Evolutionary conservation across 1,140 invertebrate species (phyloP).

Genomic region (Thaumetopoea pityocampa): DNA sequence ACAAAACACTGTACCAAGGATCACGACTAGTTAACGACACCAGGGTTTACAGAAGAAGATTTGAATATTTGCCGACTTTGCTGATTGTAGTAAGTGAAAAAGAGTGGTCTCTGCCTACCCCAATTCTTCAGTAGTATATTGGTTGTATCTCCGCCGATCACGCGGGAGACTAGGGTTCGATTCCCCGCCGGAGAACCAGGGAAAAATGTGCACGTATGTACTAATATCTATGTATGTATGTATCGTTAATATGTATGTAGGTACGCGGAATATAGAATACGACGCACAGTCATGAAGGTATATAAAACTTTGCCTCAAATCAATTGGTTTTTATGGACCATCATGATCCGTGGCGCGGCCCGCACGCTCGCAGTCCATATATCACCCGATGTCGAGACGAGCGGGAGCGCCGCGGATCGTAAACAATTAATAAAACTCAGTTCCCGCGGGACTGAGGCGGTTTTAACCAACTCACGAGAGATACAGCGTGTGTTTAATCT

Average conservation of each 20-base stretch:
- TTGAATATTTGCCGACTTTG: conserved; percentile 39
- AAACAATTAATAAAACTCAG: conserved; percentile 48
- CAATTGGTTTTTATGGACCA: conserved; percentile 1
- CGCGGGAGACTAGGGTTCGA: no score
- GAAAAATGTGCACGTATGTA: no score
- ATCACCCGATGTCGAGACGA: background rate
- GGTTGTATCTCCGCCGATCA: no score
- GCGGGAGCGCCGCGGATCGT: conserved; percentile 25
- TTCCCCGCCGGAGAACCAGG: no score
- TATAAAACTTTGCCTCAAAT: no score
- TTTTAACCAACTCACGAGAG: conserved; percentile 37
- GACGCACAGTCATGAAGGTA: no score
- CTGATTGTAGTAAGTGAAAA: conserved; percentile 26
- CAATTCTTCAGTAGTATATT: no score
- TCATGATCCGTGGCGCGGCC: no score
- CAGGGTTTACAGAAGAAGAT: conserved; percentile 35
- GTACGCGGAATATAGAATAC: no score
- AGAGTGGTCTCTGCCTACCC: background rate
- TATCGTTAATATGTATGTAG: no score
- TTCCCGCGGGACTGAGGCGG: conserved; percentile 53
- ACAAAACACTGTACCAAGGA: conserved; percentile 38
- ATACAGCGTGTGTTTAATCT: conserved; percentile 30
- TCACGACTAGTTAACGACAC: conserved; percentile 22
- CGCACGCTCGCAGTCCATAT: no score
- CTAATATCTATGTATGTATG: no score